Evolutionary conservation across 1,140 invertebrate genomes (phyloP), one percentile per base, ranked within the genome.

Genomic region (Marisa cornuarietis): DNA sequence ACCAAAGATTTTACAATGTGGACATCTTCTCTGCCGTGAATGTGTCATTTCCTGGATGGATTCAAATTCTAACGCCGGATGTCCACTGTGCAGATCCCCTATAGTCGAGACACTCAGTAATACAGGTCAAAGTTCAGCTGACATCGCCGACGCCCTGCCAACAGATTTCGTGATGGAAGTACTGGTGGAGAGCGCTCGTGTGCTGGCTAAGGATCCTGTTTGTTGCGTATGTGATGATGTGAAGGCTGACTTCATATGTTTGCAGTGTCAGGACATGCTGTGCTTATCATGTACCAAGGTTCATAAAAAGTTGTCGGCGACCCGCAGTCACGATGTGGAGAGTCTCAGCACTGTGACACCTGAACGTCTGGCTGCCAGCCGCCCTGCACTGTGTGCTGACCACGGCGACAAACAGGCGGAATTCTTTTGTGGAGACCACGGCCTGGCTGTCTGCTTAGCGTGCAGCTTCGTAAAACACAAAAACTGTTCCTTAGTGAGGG

Each of bases 1-100:
- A n/a, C 71, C 71, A 8, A 73, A 73, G 51, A 49, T 73, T 22
- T 49, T 52, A 9, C 71, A 42, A 4, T 73, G 71, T 24, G 71
- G 71, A 5, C 71, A 73, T 14, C 71, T 26, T 22, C 51, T 73
- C 7, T 73, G 71, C 26, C 49, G n/a, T 22, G 8, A 73, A 20
- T 73, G 71, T 22, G 51, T 73, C 22, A n/a, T 54, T 22, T 14
- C 71, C 0, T 58, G 42, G 71, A 20, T 73, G 11, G 11, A 72
- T n/a, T 24, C 49, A n/a, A 51, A 73, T 16, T 5, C 13, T 20
- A 49, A 52, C 7, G 71, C 71, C 49, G 18, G 2, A 2, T 73
- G 71, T n/a, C 71, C 71, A 10, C 51, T 73, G 14, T 73, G 71
- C 22, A 49, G 71, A 20, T 54, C n/a, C 16, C 22, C 49, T 11